Conservation (phyloP, 2,797 vertebrate species). For the Neomorphus geoffroyi region DNA sequence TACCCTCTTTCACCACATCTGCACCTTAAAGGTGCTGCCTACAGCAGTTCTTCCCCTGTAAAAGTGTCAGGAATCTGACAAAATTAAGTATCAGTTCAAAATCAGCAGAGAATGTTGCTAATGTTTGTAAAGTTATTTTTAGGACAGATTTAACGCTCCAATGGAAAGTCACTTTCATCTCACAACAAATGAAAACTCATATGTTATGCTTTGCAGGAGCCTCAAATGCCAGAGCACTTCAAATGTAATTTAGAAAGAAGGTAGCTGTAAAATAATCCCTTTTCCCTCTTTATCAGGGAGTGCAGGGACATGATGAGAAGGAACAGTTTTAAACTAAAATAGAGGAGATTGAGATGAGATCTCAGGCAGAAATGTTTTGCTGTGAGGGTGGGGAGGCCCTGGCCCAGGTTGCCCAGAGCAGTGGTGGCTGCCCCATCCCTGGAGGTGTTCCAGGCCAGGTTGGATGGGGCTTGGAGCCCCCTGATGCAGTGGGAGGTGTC, state of each 20-base stretch:
- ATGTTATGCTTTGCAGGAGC: background rate
- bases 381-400: too few relatives aligned
- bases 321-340: too few relatives aligned
- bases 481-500: too few relatives aligned
- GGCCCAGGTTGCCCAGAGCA: too few relatives aligned
- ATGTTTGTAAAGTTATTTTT: background rate
- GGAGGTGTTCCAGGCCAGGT: too few relatives aligned
- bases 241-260: background rate
- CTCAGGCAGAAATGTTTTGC: too few relatives aligned
- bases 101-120: background rate
- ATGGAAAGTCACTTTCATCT: background rate
- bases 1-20: rapidly evolving
- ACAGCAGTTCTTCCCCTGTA: background rate
- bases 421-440: too few relatives aligned
- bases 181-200: background rate
- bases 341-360: too few relatives aligned
- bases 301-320: too few relatives aligned
- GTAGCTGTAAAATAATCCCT: background rate
- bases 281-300: too few relatives aligned
- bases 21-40: background rate
- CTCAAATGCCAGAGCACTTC: background rate
- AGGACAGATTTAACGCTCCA: background rate
- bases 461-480: too few relatives aligned
- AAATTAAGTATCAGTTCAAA: background rate
- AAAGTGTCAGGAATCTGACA: background rate